Evolutionary conservation across 2,888 invertebrate species (phyloP).

Genomic region (Coenonympha arcania): DNA sequence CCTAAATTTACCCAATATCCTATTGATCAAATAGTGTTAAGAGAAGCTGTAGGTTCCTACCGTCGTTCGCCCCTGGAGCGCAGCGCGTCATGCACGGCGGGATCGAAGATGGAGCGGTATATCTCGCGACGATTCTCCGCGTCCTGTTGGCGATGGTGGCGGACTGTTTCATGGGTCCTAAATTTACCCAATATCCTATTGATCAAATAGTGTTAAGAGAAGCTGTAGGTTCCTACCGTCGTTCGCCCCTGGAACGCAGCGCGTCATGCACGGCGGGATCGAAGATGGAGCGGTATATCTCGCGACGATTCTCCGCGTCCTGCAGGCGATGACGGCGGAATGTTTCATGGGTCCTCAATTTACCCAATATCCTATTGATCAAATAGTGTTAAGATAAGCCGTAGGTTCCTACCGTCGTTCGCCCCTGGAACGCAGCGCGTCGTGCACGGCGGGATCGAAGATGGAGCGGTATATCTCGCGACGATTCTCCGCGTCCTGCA

Average conservation of each 20-base stretch:
- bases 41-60: too few species aligned
- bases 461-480: slow-evolving; percentile 91
- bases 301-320: slow-evolving; percentile 84
- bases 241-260: slow-evolving; percentile 87
- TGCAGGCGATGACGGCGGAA: slow-evolving; percentile 78
- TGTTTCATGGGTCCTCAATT: too few species aligned
- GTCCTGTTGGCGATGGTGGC: slow-evolving; percentile 79
- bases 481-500: slow-evolving; percentile 84
- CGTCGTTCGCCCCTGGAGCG: slow-evolving; percentile 88
- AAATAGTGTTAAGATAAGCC: too few species aligned
- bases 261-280: slow-evolving; percentile 88
- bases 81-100: slow-evolving; percentile 85
- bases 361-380: too few species aligned
- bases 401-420: slow-evolving; percentile 83
- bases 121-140: slow-evolving; percentile 86
- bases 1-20: too few species aligned
- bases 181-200: too few species aligned
- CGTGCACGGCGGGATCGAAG: slow-evolving; percentile 88
- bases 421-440: slow-evolving; percentile 86
- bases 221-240: slow-evolving; percentile 68
- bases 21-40: too few species aligned
- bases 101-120: slow-evolving; percentile 92
- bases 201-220: too few species aligned
- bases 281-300: slow-evolving; percentile 92
- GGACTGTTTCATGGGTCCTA: slow-evolving; percentile 76